Percentiles rank a stretch among this genome's conserved stretches.
phyloP scores from a whole-genome alignment of 2,888 invertebrate species.

The Dione vanillae region DNA sequence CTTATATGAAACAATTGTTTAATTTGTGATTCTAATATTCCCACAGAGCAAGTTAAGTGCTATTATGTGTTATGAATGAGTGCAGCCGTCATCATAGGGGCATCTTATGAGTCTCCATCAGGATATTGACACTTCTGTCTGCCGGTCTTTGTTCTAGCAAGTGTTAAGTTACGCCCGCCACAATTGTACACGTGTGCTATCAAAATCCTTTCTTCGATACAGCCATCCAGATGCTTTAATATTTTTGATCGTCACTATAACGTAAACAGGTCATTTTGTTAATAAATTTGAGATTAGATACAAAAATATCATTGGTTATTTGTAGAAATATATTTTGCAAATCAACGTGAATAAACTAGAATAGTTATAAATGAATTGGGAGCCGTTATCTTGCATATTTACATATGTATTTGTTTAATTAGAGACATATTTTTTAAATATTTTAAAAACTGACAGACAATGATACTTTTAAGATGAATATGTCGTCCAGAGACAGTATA shows the following conservation, averaged over 20 bases:
- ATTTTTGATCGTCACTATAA: slow-evolving; percentile 36
- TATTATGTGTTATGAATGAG: slow-evolving; percentile 70
- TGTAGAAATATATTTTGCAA: neutral
- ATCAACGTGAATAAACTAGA: neutral
- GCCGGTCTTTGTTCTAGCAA: slow-evolving; percentile 74
- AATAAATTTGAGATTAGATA: slow-evolving; percentile 12
- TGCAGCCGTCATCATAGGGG: slow-evolving; percentile 76
- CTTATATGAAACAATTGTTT: neutral
- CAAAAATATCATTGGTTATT: no score
- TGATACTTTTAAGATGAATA: no score
- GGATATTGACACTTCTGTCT: slow-evolving; percentile 81
- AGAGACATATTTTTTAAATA: no score
- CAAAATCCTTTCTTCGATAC: slow-evolving; percentile 46
- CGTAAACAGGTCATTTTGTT: slow-evolving; percentile 33
- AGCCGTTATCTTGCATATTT: no score
- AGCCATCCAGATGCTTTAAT: slow-evolving; percentile 39
- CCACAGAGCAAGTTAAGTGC: slow-evolving; percentile 68
- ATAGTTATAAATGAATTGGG: neutral
- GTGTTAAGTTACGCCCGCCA: slow-evolving; percentile 71
- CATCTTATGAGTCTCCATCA: slow-evolving; percentile 71
- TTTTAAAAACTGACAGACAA: no score
- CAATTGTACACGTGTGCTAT: slow-evolving; percentile 67
- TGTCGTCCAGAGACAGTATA: no score
- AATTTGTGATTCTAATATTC: slow-evolving; percentile 53
- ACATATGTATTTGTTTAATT: no score